These are phyloP conservation scores for Xenopus petersii DNA, from an alignment of 2,797 vertebrate genomes.

Conservation along the genomic window DNA sequence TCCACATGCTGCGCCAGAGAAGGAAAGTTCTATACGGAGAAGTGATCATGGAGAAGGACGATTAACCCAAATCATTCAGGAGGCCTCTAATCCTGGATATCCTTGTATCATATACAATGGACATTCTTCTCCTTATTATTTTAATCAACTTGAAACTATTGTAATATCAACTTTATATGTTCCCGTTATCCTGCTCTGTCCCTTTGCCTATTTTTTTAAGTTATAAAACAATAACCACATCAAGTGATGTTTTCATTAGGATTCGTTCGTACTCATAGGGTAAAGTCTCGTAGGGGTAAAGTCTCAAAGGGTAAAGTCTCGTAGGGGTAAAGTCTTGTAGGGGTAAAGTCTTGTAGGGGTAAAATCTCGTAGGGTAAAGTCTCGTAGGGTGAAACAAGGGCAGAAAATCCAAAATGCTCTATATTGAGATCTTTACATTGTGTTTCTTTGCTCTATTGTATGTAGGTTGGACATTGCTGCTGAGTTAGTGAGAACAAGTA, in stretches of 20 bases:
- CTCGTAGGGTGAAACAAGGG: not conserved
- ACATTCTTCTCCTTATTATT: not conserved
- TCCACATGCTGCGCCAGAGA: constrained; percentile 97
- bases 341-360: no score
- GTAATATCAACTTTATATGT: constrained; percentile 1
- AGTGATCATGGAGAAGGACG: constrained; percentile 93
- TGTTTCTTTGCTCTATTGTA: constrained; percentile 11
- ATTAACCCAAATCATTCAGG: constrained; percentile 63
- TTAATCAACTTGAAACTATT: constrained; percentile 7
- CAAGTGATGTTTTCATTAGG: constrained; percentile 15
- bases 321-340: no score
- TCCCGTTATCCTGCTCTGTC: not conserved
- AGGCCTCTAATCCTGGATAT: constrained; percentile 2
- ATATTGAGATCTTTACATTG: no score
- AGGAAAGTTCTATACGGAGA: constrained; percentile 93
- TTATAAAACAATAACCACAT: constrained; percentile 4
- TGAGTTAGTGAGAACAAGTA: no score
- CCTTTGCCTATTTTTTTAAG: constrained; percentile 7
- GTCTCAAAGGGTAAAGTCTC: no score
- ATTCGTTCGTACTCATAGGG: constrained; percentile 1
- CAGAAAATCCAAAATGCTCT: not conserved
- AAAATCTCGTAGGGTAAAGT: not conserved
- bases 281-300: not conserved
- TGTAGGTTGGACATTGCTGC: not conserved
- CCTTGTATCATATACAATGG: constrained; percentile 10